These are phyloP conservation scores for Rhyacophila evoluta DNA, from an alignment of 2,888 invertebrate genomes.

Conservation along the genomic window DNA sequence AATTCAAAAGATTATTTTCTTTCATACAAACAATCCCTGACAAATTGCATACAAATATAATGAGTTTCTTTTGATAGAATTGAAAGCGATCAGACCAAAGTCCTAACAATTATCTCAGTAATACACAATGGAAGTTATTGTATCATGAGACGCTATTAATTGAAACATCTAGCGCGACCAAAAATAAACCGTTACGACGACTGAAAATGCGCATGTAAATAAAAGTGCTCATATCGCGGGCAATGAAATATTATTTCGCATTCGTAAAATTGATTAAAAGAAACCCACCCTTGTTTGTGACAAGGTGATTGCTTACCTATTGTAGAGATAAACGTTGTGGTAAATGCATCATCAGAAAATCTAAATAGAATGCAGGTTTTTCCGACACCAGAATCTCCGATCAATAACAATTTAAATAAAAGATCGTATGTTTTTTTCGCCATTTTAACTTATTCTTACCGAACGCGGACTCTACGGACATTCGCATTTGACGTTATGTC, in stretches of 20 bases:
- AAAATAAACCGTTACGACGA: constrained; percentile 9
- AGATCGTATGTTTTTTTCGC: constrained; percentile 96
- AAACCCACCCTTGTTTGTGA: constrained; percentile 49
- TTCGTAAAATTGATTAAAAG: constrained; percentile 30
- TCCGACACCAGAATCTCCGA: constrained; percentile 95
- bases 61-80: neutral
- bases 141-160: constrained; percentile 4
- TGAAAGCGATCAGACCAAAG: neutral
- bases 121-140: neutral
- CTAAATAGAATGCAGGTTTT: constrained; percentile 95
- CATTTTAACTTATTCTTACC: constrained; percentile 67
- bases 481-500: constrained; percentile 51
- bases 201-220: neutral
- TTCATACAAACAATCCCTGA: too few species aligned
- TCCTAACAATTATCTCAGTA: constrained; percentile 14
- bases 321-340: constrained; percentile 94
- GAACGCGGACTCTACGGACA: constrained; percentile 43
- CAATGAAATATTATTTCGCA: neutral
- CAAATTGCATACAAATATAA: too few species aligned
- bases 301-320: constrained; percentile 79
- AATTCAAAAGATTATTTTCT: too few species aligned
- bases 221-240: neutral
- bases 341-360: constrained; percentile 95
- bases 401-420: constrained; percentile 90
- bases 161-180: neutral